Evolutionary conservation across 2,113 vertebrate species (phyloP).

Genomic region (Chaetops frenatus): DNA sequence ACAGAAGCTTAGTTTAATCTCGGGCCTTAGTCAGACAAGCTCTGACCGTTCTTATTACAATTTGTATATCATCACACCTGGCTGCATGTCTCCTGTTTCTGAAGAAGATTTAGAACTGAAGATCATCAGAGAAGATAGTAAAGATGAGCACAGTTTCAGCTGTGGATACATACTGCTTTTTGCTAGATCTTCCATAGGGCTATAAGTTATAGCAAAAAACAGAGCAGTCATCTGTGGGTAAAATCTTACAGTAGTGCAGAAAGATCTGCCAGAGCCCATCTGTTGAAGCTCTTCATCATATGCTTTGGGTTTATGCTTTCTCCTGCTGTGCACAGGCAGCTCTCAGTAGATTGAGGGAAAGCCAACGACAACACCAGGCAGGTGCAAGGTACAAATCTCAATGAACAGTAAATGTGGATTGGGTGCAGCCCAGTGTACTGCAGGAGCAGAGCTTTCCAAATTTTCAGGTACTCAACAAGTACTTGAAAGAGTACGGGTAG

Average conservation of each 20-base stretch:
- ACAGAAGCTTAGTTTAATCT: background rate
- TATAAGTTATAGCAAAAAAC: background rate
- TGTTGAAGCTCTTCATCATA: background rate
- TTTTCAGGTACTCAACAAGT: background rate
- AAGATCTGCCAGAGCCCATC: background rate
- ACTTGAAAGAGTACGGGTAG: background rate
- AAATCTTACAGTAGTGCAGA: background rate
- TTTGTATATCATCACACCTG: background rate
- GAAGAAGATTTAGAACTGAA: background rate
- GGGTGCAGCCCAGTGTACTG: background rate
- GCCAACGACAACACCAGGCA: background rate
- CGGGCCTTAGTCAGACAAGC: background rate
- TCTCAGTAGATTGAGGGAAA: background rate
- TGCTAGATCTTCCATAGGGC: background rate
- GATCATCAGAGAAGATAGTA: background rate
- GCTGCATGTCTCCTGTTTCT: background rate
- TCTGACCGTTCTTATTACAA: background rate
- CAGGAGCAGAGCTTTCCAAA: background rate
- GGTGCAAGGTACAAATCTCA: background rate
- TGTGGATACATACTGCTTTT: background rate
- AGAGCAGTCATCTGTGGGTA: background rate
- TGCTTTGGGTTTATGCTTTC: background rate
- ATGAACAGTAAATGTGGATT: background rate
- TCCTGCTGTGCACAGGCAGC: background rate
- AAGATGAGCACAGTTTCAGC: background rate